Evolutionary conservation across 2,113 vertebrate genomes (phyloP).

Genomic region (Sander vitreus): DNA sequence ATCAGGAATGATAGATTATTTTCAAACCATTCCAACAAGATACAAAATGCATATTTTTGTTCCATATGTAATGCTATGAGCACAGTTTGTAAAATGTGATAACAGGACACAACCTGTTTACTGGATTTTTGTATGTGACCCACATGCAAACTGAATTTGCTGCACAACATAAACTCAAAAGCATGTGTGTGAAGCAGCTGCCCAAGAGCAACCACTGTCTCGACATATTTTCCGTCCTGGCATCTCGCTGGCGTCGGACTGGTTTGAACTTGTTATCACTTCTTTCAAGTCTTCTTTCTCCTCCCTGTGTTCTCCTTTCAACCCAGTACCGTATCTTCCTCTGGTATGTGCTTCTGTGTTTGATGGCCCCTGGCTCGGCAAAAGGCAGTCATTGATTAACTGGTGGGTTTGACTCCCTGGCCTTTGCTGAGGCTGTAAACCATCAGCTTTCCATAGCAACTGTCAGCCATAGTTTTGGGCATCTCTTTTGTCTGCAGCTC

Average conservation of each 20-base stretch:
- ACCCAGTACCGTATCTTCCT: conserved; percentile 40
- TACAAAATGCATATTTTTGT: background rate
- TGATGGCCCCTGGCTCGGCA: conserved; percentile 29
- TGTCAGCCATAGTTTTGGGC: conserved; percentile 43
- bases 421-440: conserved; percentile 75
- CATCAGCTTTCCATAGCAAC: conserved; percentile 74
- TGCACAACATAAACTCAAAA: background rate
- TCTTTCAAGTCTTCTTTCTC: conserved; percentile 37
- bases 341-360: conserved; percentile 64
- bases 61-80: background rate
- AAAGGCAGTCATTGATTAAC: conserved; percentile 74
- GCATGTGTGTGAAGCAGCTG: background rate
- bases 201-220: conserved; percentile 24
- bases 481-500: conserved; percentile 67
- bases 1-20: background rate
- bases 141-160: background rate
- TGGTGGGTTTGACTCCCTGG: conserved; percentile 57
- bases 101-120: background rate
- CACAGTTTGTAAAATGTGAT: background rate
- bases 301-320: conserved; percentile 10
- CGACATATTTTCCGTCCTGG: conserved; percentile 20
- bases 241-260: conserved; percentile 18
- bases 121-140: too few relatives aligned
- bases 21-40: background rate
- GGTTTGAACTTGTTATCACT: conserved; percentile 29